phyloP scores from a whole-genome alignment of 1,140 invertebrate genomes.

The Orius insidiosus region DNA sequence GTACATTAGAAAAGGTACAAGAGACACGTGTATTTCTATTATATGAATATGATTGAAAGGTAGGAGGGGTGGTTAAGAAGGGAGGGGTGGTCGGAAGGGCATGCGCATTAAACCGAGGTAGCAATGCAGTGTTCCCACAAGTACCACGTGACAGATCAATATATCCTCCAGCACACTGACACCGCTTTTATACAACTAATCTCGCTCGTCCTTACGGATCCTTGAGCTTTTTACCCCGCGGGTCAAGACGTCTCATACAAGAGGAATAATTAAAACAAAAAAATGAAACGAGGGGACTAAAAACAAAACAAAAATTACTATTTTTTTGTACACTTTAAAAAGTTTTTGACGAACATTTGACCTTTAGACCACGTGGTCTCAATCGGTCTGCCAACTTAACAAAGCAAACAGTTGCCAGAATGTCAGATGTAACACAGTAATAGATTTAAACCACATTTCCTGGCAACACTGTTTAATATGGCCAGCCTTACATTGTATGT shows the following conservation, averaged over 20 bases:
- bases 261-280: no score
- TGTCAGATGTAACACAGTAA: no score
- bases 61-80: constrained; percentile 3
- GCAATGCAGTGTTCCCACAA: constrained; percentile 9
- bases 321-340: not conserved
- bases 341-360: not conserved
- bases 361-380: not conserved
- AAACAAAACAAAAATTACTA: not conserved
- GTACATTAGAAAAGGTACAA: not conserved
- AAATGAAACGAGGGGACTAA: not conserved
- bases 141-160: constrained; percentile 13
- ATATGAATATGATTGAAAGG: not conserved
- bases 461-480: no score
- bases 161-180: constrained; percentile 4
- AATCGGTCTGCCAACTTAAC: no score
- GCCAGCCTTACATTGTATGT: no score
- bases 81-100: not conserved
- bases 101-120: not conserved
- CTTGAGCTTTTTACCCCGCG: no score
- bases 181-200: constrained; percentile 4
- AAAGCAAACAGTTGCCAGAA: no score
- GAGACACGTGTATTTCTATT: no score
- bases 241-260: no score
- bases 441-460: no score
- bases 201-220: constrained; percentile 2